Percentiles rank a stretch among this genome's conserved stretches.
Conservation (phyloP, 2,888 invertebrate genomes). For the Thera obeliscata region DNA sequence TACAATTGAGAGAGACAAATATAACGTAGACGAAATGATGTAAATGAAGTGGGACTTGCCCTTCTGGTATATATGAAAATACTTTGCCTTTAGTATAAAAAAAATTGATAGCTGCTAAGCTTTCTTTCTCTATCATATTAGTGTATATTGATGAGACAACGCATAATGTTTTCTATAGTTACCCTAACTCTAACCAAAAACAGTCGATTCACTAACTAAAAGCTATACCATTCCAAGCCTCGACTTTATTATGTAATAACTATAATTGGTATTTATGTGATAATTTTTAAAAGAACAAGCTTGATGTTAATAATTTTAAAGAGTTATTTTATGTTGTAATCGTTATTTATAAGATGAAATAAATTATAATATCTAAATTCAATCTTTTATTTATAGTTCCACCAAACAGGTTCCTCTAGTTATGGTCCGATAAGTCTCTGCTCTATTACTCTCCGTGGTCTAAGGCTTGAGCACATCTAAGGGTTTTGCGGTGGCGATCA, state of each 20-base stretch:
- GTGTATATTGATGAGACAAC: constrained; percentile 6
- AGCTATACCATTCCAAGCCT: constrained; percentile 72
- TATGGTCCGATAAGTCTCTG: too few species aligned
- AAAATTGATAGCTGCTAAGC: constrained; percentile 1
- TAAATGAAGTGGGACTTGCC: too few species aligned
- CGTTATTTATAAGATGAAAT: constrained; percentile 79
- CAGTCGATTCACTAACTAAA: constrained; percentile 37
- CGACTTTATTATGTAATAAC: constrained; percentile 55
- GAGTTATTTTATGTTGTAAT: constrained; percentile 82
- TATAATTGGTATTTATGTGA: constrained; percentile 66
- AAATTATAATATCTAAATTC: constrained; percentile 37
- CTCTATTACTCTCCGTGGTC: too few species aligned
- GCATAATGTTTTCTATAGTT: constrained; percentile 33
- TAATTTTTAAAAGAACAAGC: constrained; percentile 77
- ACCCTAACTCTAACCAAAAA: constrained; percentile 58
- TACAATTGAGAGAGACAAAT: too few species aligned
- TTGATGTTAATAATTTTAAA: constrained; percentile 79
- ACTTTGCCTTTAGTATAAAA: constrained; percentile 4
- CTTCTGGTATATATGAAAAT: too few species aligned
- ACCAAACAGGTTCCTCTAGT: too few species aligned
- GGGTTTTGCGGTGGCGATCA: too few species aligned
- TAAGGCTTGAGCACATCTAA: too few species aligned
- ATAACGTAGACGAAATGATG: too few species aligned
- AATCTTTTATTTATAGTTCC: constrained; percentile 1
- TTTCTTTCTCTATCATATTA: constrained; percentile 3